phyloP scores from a whole-genome alignment of 2,113 vertebrate species.

The Tonatia bakeri region DNA sequence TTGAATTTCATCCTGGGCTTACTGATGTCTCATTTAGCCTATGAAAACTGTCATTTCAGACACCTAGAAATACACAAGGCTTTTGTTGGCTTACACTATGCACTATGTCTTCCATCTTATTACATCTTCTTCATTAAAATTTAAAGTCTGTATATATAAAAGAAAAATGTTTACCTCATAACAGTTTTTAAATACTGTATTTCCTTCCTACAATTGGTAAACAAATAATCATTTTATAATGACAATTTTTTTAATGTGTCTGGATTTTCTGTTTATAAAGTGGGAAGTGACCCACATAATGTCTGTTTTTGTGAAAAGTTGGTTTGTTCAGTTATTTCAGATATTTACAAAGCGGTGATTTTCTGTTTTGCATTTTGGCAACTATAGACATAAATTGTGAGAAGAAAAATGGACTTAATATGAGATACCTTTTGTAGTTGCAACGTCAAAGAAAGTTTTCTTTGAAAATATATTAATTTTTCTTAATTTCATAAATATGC shows the following conservation, averaged over 20 bases:
- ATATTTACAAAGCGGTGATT: neutral
- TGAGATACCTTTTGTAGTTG: neutral
- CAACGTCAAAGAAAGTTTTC: neutral
- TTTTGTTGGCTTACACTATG: neutral
- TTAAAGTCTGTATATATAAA: slow-evolving; percentile 5
- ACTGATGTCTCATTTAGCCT: neutral
- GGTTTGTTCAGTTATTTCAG: neutral
- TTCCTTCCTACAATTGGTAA: neutral
- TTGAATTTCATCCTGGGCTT: neutral
- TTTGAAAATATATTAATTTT: neutral
- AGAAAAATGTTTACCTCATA: neutral
- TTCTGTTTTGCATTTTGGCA: neutral
- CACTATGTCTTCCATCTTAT: neutral
- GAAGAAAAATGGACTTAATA: neutral
- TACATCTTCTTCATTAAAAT: neutral
- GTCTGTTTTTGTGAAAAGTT: neutral
- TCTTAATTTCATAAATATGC: neutral
- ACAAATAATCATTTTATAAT: neutral
- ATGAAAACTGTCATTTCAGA: neutral
- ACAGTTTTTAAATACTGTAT: neutral
- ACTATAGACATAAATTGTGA: neutral
- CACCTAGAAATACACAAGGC: neutral
- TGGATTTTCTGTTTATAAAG: neutral
- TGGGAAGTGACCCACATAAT: neutral
- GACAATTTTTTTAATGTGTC: neutral